Percentiles rank a stretch among this genome's conserved stretches.
These are phyloP conservation scores for Xylocopa sonorina DNA, from an alignment of 1,140 invertebrate species.

Conservation along the genomic window DNA sequence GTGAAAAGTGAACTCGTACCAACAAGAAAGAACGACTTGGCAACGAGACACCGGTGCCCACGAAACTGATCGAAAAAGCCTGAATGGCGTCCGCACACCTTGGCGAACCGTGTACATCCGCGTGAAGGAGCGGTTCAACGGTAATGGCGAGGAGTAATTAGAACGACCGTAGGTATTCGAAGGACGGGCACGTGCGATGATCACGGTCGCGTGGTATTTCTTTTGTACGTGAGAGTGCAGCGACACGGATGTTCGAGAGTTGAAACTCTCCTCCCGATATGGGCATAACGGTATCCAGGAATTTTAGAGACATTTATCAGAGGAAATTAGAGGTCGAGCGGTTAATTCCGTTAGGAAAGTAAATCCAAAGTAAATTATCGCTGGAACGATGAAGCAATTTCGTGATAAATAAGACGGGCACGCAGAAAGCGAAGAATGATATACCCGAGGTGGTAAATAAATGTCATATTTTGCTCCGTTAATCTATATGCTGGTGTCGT, in stretches of 20 bases:
- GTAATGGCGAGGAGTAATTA: background rate
- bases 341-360: conserved; percentile 26
- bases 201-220: background rate
- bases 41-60: background rate
- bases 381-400: background rate
- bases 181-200: conserved; percentile 21
- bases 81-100: background rate
- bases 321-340: conserved; percentile 11
- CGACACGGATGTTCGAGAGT: background rate
- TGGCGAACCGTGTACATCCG: background rate
- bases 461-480: background rate
- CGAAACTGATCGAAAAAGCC: conserved; percentile 11
- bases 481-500: background rate
- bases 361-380: background rate
- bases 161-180: conserved; percentile 2
- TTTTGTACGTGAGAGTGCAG: conserved; percentile 10
- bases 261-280: conserved; percentile 5
- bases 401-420: background rate
- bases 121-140: background rate
- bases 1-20: conserved; percentile 37
- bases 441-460: background rate
- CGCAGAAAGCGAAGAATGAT: background rate
- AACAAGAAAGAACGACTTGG: conserved; percentile 29
- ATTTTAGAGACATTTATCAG: conserved; percentile 37
- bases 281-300: conserved; percentile 32